These are phyloP conservation scores for Geococcyx californianus DNA, from an alignment of 2,113 vertebrate species.

Conservation along the genomic window DNA sequence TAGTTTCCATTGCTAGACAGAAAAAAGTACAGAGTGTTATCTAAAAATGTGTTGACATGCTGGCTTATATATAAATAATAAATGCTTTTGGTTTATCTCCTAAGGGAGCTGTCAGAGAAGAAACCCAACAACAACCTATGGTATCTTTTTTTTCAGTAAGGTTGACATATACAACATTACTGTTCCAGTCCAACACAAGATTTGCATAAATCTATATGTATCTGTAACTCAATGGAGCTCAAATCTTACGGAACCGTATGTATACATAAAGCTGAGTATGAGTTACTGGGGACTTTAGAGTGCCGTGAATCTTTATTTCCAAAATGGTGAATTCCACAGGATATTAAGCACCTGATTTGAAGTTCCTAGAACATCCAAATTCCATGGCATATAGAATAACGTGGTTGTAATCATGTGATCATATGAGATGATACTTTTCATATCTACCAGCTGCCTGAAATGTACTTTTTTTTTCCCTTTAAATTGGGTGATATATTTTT, in stretches of 20 bases:
- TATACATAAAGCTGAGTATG: not conserved
- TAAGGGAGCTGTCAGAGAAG: slow-evolving; percentile 63
- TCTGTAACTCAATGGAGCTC: not conserved
- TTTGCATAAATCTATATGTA: not conserved
- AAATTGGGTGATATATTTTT: not conserved
- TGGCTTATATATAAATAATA: slow-evolving; percentile 70
- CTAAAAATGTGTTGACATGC: slow-evolving; percentile 72
- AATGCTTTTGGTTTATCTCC: slow-evolving; percentile 68
- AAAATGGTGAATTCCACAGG: not conserved
- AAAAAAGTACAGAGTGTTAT: slow-evolving; percentile 47
- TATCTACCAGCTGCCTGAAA: not conserved
- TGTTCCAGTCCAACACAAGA: not conserved
- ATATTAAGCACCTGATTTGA: not conserved
- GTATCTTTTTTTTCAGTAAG: not conserved
- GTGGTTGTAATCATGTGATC: not conserved
- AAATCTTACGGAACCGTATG: not conserved
- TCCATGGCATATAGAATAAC: not conserved
- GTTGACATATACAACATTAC: not conserved
- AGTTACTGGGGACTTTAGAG: not conserved
- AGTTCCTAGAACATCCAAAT: not conserved
- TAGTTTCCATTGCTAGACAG: slow-evolving; percentile 65
- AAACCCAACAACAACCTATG: not conserved
- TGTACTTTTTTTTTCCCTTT: not conserved
- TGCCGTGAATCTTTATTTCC: not conserved
- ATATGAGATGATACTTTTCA: not conserved